Evolutionary conservation across 1,140 invertebrate species (phyloP), one percentile per base, ranked within the genome.

Genomic region (Ceratina calcarata): DNA sequence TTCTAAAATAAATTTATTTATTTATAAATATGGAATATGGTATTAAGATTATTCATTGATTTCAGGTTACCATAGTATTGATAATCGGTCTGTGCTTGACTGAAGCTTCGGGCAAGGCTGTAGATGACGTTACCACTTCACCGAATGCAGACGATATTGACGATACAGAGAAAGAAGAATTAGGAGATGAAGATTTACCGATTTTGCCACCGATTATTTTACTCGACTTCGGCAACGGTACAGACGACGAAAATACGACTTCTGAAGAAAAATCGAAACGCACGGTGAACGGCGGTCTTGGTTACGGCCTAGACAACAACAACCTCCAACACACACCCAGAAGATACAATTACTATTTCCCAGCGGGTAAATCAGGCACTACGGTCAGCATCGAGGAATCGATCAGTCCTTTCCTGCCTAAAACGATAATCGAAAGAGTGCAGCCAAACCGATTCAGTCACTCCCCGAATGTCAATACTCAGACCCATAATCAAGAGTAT

Each of bases 351-450:
- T 93, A 91, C n/a, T 93, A 92, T 66, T 92, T 92, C 55, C 92
- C 92, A 3, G 82, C 83, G 16, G 91, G 91, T 2, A 92, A 92
- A 66, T 86, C 91, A 4, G 92, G 91, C 51, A 92, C 92, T 0
- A 87, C 89, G 2, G 91, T 93, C 1, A 92, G 89, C 83, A 92
- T 92, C 58, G 91, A 93, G 66, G 92, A 93, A 82, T 93, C 92
- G 0, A 90, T 93, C 27, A 92, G 88, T 57, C 92, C 92, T 0
- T 92, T 92, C 18, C 53, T 90, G 10, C 91, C 92, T 0, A 88
- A 89, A 68, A 93, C 91, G 0, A 91, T 93, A n/a, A 86, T 93
- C 16, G 92, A 93, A 67, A 82, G 83, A 24, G 55, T 86, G 0
- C 90, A 89, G 66, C 81, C 90, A 4, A 81, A 76, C 62, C 32